Evolutionary conservation across 92 coral and sea anemone genomes (phyloP).

Genomic region (Virgularia gustaviana): DNA sequence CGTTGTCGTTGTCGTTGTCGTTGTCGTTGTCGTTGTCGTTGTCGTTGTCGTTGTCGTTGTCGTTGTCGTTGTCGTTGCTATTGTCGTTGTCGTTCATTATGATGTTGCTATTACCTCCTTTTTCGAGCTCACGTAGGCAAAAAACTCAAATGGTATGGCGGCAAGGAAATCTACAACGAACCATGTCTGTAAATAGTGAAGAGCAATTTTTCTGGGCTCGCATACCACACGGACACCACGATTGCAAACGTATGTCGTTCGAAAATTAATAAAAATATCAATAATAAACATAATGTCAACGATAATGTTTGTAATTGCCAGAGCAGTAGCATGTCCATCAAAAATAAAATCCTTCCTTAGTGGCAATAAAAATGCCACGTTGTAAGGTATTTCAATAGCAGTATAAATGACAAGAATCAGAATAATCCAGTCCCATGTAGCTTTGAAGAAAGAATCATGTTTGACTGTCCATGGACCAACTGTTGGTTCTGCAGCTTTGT

Average conservation of each 20-base stretch:
- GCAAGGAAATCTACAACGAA: constrained; percentile 90
- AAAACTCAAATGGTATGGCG: constrained; percentile 87
- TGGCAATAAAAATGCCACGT: constrained; percentile 69
- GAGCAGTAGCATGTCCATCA: constrained; percentile 30
- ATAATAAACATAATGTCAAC: constrained; percentile 88
- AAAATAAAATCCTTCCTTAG: constrained; percentile 29
- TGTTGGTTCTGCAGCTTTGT: constrained; percentile 61
- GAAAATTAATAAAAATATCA: constrained; percentile 85
- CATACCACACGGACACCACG: constrained; percentile 64
- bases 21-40: too few species aligned
- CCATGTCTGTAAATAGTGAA: constrained; percentile 86
- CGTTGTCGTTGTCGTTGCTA: neutral
- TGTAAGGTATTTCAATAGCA: constrained; percentile 93
- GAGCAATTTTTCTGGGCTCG: constrained; percentile 71
- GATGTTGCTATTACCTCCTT: too few species aligned
- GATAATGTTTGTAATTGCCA: constrained; percentile 62
- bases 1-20: too few species aligned
- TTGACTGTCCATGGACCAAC: constrained; percentile 78
- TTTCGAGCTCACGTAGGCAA: constrained; percentile 44
- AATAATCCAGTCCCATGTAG: constrained; percentile 98
- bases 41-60: neutral
- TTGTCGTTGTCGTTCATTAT: neutral
- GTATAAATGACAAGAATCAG: constrained; percentile 82
- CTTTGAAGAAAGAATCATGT: constrained; percentile 90
- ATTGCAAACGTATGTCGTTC: constrained; percentile 73